Conservation (phyloP, 2,797 vertebrate species). For the Helicolenus hilgendorfi region DNA sequence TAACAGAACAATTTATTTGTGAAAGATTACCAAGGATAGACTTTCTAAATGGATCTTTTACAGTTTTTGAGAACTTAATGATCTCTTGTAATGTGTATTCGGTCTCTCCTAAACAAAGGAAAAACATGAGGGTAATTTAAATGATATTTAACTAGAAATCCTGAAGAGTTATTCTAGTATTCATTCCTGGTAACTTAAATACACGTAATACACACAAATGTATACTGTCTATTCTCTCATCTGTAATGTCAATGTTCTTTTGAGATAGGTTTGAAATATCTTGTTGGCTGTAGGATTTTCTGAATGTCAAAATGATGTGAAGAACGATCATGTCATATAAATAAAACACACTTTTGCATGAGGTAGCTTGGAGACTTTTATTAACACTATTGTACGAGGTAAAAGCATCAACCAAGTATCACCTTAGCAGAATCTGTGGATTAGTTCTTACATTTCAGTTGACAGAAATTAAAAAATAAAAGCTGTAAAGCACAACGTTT, state of each 20-base stretch:
- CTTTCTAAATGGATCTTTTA: background rate
- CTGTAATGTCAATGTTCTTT: conserved; percentile 1
- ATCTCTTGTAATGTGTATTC: background rate
- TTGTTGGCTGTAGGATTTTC: background rate
- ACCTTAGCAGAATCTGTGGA: background rate
- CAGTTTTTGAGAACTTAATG: background rate
- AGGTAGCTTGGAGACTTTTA: conserved; percentile 8
- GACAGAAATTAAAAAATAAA: background rate
- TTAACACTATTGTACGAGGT: background rate
- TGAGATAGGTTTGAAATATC: background rate
- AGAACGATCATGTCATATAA: conserved; percentile 15
- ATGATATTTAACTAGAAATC: background rate
- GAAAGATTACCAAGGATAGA: background rate
- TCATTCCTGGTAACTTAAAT: background rate
- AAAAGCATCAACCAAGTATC: background rate
- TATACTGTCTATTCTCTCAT: background rate
- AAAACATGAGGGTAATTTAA: background rate
- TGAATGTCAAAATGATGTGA: conserved; percentile 24
- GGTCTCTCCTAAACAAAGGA: background rate
- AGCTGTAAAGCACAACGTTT: background rate
- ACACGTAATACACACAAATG: background rate
- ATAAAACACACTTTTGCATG: conserved; percentile 44
- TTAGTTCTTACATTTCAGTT: background rate
- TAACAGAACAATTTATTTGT: background rate
- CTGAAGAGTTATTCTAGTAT: background rate